Evolutionary conservation across 2,888 invertebrate species (phyloP).

Genomic region (Cryptophagus acutangulus): DNA sequence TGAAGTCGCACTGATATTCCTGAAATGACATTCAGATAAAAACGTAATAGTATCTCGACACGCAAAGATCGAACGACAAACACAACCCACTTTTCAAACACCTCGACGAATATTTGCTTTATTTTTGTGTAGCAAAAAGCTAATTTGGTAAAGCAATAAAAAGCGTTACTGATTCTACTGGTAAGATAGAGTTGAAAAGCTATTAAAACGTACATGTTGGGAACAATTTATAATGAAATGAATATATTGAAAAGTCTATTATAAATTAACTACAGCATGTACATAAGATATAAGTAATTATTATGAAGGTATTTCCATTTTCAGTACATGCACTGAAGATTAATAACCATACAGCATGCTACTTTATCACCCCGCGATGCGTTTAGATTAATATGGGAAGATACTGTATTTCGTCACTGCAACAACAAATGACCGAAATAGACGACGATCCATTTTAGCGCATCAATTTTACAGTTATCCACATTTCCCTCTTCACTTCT

Average conservation of each 20-base stretch:
- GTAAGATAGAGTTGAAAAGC: too few relatives aligned
- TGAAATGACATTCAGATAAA: too few relatives aligned
- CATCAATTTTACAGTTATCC: conserved; percentile 1
- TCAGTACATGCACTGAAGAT: conserved; percentile 14
- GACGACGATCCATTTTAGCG: too few relatives aligned
- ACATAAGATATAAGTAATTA: conserved; percentile 11
- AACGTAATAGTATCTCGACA: too few relatives aligned
- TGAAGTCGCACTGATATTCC: too few relatives aligned
- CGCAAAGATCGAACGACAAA: too few relatives aligned
- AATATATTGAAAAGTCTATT: conserved; percentile 1
- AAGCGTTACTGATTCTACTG: too few relatives aligned
- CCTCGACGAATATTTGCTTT: too few relatives aligned
- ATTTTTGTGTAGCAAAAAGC: too few relatives aligned
- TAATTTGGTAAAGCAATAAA: too few relatives aligned
- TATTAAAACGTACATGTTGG: not conserved
- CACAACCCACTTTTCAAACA: too few relatives aligned
- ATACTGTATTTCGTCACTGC: not conserved
- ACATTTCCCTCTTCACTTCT: not conserved
- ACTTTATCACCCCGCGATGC: conserved; percentile 13
- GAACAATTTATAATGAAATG: conserved; percentile 1
- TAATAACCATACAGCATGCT: conserved; percentile 13
- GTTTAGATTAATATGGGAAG: conserved; percentile 18
- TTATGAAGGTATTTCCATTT: conserved; percentile 12
- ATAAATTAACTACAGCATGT: conserved; percentile 1
- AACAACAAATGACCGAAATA: not conserved